These are phyloP conservation scores for Temnothorax ravouxi DNA, from an alignment of 2,888 invertebrate species.

Conservation along the genomic window DNA sequence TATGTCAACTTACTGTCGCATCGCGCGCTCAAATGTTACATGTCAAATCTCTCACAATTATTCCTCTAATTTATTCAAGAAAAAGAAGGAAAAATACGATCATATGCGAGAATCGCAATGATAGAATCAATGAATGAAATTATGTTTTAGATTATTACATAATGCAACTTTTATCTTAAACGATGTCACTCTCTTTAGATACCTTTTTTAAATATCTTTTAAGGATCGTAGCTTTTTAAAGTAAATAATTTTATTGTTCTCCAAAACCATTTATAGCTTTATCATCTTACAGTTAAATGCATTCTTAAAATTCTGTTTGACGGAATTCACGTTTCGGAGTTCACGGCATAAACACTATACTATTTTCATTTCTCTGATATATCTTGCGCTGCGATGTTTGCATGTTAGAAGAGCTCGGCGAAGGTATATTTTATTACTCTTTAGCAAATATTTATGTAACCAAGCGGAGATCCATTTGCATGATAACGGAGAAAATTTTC, in stretches of 20 bases:
- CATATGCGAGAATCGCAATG: background rate
- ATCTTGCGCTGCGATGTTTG: background rate
- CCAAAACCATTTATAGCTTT: background rate
- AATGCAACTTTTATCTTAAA: background rate
- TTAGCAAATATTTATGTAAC: slow-evolving; percentile 54
- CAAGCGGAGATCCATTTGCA: slow-evolving; percentile 55
- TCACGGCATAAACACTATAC: background rate
- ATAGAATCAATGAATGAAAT: slow-evolving; percentile 9
- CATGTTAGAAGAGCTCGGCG: slow-evolving; percentile 4
- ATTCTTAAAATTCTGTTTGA: slow-evolving; percentile 8
- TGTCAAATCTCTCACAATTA: slow-evolving; percentile 1
- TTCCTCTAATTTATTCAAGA: background rate
- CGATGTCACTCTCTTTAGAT: background rate
- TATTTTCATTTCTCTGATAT: slow-evolving; percentile 13
- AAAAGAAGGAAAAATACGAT: background rate
- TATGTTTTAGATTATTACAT: background rate
- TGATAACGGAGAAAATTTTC: slow-evolving; percentile 38
- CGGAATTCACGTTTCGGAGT: background rate
- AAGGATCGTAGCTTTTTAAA: background rate
- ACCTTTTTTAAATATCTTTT: background rate
- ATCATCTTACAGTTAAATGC: background rate
- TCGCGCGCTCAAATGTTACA: background rate
- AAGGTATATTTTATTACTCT: slow-evolving; percentile 47
- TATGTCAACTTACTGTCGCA: background rate
- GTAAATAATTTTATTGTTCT: background rate